These are phyloP conservation scores for Butorides virescens DNA, from an alignment of 2,113 vertebrate genomes.

Conservation along the genomic window DNA sequence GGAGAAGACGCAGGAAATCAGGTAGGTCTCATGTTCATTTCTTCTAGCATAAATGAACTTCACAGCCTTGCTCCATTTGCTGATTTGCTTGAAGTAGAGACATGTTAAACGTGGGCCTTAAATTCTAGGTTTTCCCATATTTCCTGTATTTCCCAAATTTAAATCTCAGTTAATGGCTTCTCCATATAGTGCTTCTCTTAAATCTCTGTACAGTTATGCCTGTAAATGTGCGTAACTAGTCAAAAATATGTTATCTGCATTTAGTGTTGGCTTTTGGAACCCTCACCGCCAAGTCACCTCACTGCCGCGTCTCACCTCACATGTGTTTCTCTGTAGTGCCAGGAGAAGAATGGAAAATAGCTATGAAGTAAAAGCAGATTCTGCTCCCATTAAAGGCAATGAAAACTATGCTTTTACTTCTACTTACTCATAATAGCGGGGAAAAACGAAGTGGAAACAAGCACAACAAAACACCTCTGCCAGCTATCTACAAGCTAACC, in stretches of 20 bases:
- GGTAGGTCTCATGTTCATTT: neutral
- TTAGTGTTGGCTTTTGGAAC: conserved; percentile 5
- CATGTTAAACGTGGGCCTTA: neutral
- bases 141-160: conserved; percentile 2
- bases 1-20: neutral
- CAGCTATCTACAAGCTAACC: conserved; percentile 36
- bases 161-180: conserved; percentile 43
- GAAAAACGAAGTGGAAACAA: conserved; percentile 56
- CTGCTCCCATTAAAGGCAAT: conserved; percentile 40
- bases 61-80: neutral
- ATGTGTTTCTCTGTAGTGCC: neutral
- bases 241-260: conserved; percentile 38
- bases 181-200: conserved; percentile 3
- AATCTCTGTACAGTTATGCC: neutral
- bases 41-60: neutral
- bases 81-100: neutral
- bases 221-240: neutral
- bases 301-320: neutral
- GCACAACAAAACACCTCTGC: conserved; percentile 55
- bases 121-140: neutral
- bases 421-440: conserved; percentile 4
- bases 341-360: conserved; percentile 39
- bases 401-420: conserved; percentile 52
- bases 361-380: conserved; percentile 44
- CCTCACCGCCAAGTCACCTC: neutral